Percentiles rank a stretch among this genome's conserved stretches.
Conservation (phyloP, 2,888 invertebrate genomes). For the Cremastinae sp. region DNA sequence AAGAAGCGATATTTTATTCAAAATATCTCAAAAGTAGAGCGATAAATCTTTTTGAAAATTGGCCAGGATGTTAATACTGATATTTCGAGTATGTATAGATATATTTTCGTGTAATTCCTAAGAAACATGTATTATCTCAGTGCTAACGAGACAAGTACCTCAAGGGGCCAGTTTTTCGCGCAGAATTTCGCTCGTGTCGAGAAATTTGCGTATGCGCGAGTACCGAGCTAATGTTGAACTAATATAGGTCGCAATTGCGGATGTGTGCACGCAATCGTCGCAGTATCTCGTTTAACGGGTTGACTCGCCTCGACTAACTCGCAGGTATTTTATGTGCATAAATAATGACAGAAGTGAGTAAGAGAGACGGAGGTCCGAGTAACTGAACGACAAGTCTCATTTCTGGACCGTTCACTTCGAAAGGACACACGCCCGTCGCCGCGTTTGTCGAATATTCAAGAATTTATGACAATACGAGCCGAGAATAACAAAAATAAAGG, state of each 20-base stretch:
- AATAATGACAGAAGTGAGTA: constrained; percentile 32
- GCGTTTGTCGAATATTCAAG: not conserved
- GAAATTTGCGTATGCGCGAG: not conserved
- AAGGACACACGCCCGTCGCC: constrained; percentile 30
- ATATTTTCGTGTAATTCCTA: no score
- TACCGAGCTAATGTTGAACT: constrained; percentile 8
- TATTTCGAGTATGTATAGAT: no score
- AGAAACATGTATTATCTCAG: no score
- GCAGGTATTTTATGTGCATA: constrained; percentile 46
- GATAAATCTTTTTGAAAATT: no score
- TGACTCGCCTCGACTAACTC: constrained; percentile 11
- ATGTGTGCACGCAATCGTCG: constrained; percentile 48
- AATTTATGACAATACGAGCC: not conserved
- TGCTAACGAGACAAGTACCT: no score
- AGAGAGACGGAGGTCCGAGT: constrained; percentile 17
- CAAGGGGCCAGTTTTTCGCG: constrained; percentile 34
- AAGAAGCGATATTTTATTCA: no score
- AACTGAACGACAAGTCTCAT: constrained; percentile 15
- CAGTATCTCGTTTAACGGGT: constrained; percentile 48
- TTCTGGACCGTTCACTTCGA: constrained; percentile 50
- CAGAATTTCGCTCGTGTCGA: not conserved
- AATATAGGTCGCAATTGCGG: constrained; percentile 39
- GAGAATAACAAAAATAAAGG: not conserved
- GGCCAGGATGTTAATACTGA: no score
- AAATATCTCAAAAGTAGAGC: no score